Percentiles rank a stretch among this genome's conserved stretches.
Conservation (phyloP, 2,888 invertebrate genomes). For the Eurois occulta region DNA sequence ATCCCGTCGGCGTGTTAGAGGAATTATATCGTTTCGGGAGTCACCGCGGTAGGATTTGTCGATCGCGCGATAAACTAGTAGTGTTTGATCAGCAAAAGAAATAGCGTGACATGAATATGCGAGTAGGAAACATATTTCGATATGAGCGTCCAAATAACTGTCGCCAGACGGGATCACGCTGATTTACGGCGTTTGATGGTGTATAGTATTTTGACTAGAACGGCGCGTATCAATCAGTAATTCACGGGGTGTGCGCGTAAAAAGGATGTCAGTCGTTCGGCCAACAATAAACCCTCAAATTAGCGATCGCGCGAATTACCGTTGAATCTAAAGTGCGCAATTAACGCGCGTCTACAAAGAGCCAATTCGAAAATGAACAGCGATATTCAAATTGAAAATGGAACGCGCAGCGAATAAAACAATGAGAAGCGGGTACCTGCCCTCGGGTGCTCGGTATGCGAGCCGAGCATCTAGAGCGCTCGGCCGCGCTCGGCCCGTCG, state of each 20-base stretch:
- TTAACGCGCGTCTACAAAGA: constrained; percentile 88
- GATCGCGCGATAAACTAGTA: constrained; percentile 80
- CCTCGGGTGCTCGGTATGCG: constrained; percentile 74
- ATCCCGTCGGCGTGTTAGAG: constrained; percentile 84
- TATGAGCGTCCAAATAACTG: constrained; percentile 77
- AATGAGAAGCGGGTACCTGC: constrained; percentile 80
- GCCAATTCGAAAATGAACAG: constrained; percentile 88
- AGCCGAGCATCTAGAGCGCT: constrained; percentile 77
- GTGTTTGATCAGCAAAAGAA: constrained; percentile 76
- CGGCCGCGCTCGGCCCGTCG: constrained; percentile 70
- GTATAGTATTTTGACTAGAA: constrained; percentile 72
- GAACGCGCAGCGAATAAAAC: constrained; percentile 88
- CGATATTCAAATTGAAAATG: constrained; percentile 90
- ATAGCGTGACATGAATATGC: constrained; percentile 78
- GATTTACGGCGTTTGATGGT: constrained; percentile 74
- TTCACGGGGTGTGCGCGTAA: constrained; percentile 81
- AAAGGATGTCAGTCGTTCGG: constrained; percentile 84
- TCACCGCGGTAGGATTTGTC: constrained; percentile 78
- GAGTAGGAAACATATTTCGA: constrained; percentile 77
- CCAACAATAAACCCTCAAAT: constrained; percentile 88
- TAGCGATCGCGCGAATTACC: constrained; percentile 87
- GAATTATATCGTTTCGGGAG: constrained; percentile 83
- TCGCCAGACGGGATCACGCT: constrained; percentile 74
- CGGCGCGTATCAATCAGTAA: constrained; percentile 78
- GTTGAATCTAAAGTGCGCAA: constrained; percentile 89